A percentile compares a stretch with the other conserved stretches of the same genome.
Evolutionary conservation across 2,113 vertebrate genomes (phyloP).

Genomic region (Abramis brama): DNA sequence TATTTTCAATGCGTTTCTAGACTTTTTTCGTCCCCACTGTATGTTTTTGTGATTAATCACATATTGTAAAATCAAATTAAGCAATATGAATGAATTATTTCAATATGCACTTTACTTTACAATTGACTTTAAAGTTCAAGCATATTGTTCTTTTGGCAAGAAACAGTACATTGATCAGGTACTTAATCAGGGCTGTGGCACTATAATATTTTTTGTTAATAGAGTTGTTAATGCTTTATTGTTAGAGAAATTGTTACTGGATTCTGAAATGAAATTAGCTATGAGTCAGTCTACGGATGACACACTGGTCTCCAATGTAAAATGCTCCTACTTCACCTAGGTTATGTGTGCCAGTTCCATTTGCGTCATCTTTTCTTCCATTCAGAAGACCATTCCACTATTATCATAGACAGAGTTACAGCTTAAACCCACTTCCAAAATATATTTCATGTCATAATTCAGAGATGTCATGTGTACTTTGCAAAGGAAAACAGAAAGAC

Average conservation of each 20-base stretch:
- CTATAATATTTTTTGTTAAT: background rate
- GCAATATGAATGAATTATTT: background rate
- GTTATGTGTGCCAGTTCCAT: background rate
- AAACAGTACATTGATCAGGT: background rate
- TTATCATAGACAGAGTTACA: background rate
- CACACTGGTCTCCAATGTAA: too few relatives aligned
- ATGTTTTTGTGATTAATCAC: background rate
- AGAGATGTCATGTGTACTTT: background rate
- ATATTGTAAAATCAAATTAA: background rate
- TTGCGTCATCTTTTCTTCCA: background rate
- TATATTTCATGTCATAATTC: slow-evolving; percentile 12
- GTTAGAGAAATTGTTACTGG: background rate
- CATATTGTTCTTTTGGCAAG: background rate
- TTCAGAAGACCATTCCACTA: background rate
- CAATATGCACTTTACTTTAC: background rate
- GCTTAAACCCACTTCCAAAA: background rate
- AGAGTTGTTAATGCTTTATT: background rate
- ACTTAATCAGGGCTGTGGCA: background rate
- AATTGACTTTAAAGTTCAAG: background rate
- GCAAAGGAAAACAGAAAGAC: background rate
- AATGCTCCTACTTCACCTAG: background rate
- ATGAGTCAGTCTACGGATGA: background rate
- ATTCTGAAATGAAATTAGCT: slow-evolving; percentile 12
- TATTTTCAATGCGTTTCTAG: background rate
- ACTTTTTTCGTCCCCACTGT: background rate